Conservation (phyloP, 1,140 invertebrate genomes). For the Neodiprion virginianus region DNA sequence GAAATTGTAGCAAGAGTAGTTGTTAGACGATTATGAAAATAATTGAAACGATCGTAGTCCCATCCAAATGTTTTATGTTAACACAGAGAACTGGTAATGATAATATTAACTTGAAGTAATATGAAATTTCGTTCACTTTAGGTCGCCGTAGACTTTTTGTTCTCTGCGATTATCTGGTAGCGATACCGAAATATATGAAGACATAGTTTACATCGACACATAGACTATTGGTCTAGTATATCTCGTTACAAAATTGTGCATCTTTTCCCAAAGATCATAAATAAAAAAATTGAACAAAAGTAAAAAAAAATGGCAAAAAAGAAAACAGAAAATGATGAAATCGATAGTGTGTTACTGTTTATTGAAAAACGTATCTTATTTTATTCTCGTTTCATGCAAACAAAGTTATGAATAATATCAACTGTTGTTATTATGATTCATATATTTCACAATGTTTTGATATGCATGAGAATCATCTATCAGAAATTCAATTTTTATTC, state of each 20-base stretch:
- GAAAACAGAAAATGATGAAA: background rate
- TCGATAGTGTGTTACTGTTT: background rate
- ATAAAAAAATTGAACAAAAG: background rate
- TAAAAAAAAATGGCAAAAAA: background rate
- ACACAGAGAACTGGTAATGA: too few species aligned
- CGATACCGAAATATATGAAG: too few species aligned
- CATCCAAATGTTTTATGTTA: too few species aligned
- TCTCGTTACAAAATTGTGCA: background rate
- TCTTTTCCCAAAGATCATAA: background rate
- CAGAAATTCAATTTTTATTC: background rate
- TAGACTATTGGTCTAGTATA: too few species aligned
- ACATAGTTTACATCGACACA: too few species aligned
- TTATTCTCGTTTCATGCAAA: background rate
- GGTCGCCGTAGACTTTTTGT: too few species aligned
- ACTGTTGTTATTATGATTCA: background rate
- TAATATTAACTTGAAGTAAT: too few species aligned
- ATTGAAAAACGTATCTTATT: background rate
- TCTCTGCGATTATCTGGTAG: too few species aligned
- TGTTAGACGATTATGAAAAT: too few species aligned
- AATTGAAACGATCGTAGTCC: too few species aligned
- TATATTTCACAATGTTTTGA: background rate
- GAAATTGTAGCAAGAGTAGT: too few species aligned
- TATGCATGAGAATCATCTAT: background rate
- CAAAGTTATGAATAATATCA: background rate
- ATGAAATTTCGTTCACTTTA: too few species aligned